A percentile compares a stretch with the other conserved stretches of the same genome.
Conservation (phyloP, 2,113 vertebrate genomes). For the Struthidea cinerea region DNA sequence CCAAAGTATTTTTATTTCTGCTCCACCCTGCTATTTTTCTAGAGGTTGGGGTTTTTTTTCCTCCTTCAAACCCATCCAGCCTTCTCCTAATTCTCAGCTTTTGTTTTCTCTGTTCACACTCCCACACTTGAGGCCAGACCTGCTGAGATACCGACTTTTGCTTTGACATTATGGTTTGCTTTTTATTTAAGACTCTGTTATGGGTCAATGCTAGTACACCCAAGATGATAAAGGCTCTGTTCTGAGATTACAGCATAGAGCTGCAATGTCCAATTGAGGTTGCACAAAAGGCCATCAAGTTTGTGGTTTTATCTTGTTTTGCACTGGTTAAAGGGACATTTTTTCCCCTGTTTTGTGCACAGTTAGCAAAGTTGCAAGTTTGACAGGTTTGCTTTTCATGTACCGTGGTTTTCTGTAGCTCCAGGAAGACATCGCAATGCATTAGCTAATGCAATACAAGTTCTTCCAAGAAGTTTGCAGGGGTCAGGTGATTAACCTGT, state of each 20-base stretch:
- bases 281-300: constrained; percentile 60
- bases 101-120: constrained; percentile 37
- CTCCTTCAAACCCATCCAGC: neutral
- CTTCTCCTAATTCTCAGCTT: neutral
- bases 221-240: constrained; percentile 51
- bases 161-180: constrained; percentile 28
- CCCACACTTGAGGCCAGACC: constrained; percentile 21
- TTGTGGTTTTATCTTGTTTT: constrained; percentile 73
- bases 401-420: constrained; percentile 46
- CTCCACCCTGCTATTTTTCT: constrained; percentile 54
- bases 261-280: constrained; percentile 57
- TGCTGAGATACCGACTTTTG: constrained; percentile 51
- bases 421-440: constrained; percentile 50
- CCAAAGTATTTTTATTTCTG: constrained; percentile 35
- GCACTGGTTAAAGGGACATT: constrained; percentile 22
- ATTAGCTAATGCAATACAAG: constrained; percentile 74
- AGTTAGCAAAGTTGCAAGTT: constrained; percentile 68
- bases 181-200: constrained; percentile 57
- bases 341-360: constrained; percentile 46
- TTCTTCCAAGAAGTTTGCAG: constrained; percentile 66
- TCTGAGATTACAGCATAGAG: constrained; percentile 52
- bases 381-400: constrained; percentile 59
- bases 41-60: neutral
- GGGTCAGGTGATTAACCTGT: constrained; percentile 65
- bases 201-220: constrained; percentile 49